Percentiles rank a stretch among this genome's conserved stretches.
phyloP scores from a whole-genome alignment of 2,797 vertebrate species.

The Dallia pectoralis region DNA sequence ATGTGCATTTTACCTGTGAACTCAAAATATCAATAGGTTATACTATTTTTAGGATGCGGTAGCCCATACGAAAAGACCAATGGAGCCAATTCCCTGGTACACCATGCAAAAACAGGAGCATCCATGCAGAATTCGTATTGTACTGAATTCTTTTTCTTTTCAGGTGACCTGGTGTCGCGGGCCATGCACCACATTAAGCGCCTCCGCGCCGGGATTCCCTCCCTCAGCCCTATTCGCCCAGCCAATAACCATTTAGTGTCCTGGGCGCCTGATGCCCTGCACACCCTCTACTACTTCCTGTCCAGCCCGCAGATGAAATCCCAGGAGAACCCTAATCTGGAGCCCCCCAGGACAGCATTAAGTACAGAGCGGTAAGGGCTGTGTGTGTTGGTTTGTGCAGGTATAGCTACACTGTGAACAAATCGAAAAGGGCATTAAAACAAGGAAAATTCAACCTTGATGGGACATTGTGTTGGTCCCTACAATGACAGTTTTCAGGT shows the following conservation, averaged over 20 bases:
- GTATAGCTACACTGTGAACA: neutral
- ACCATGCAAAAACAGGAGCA: neutral
- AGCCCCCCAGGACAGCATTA: constrained; percentile 82
- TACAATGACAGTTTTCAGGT: too few relatives aligned
- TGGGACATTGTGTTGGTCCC: too few relatives aligned
- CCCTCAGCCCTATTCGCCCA: constrained; percentile 72
- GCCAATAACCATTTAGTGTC: constrained; percentile 79
- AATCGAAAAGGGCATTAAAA: too few relatives aligned
- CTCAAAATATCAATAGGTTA: too few relatives aligned
- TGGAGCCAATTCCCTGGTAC: neutral
- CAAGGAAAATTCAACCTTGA: too few relatives aligned
- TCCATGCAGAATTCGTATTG: neutral
- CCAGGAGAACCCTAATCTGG: constrained; percentile 90
- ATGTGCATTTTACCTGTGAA: too few relatives aligned
- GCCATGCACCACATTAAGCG: constrained; percentile 94
- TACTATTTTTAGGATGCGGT: too few relatives aligned
- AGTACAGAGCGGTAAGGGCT: constrained; percentile 78
- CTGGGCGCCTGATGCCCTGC: constrained; percentile 90
- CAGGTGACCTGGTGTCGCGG: constrained; percentile 91
- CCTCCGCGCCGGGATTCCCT: constrained; percentile 69
- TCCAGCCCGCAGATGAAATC: constrained; percentile 91
- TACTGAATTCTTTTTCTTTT: neutral
- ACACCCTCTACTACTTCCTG: constrained; percentile 94
- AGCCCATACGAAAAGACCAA: too few relatives aligned
- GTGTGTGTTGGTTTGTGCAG: constrained; percentile 11